These are phyloP conservation scores for Schizaphis graminum DNA, from an alignment of 2,888 invertebrate species.

Conservation along the genomic window DNA sequence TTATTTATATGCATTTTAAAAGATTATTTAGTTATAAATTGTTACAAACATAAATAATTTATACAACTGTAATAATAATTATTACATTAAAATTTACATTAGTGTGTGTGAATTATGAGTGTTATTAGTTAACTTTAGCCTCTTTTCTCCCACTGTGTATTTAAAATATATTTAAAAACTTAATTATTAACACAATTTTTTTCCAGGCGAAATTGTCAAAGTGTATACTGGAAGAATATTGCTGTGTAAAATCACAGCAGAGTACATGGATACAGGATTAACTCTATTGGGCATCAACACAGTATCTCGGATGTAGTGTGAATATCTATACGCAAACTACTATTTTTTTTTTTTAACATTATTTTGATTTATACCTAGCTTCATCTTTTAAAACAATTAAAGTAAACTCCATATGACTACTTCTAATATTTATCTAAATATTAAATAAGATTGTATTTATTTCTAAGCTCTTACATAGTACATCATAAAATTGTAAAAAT, in stretches of 20 bases:
- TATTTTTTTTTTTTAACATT: not conserved
- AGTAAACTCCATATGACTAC: not conserved
- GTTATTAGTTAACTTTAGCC: not conserved
- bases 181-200: not conserved
- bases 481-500: not conserved
- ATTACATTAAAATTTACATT: not conserved
- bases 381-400: not conserved
- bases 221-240: slow-evolving; percentile 90
- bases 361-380: not conserved
- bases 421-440: not conserved
- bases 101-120: not conserved
- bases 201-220: slow-evolving; percentile 81
- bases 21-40: not conserved
- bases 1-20: not conserved
- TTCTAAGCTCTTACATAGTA: not conserved
- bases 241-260: slow-evolving; percentile 92
- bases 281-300: slow-evolving; percentile 92
- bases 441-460: not conserved
- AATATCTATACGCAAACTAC: not conserved
- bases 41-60: not conserved
- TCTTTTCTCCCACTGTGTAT: not conserved
- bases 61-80: not conserved
- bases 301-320: slow-evolving; percentile 86
- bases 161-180: not conserved
- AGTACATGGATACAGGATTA: slow-evolving; percentile 88